These are phyloP conservation scores for Heliocidaris tuberculata DNA, from an alignment of 35 echinoderm and acorn worm species.

Conservation along the genomic window DNA sequence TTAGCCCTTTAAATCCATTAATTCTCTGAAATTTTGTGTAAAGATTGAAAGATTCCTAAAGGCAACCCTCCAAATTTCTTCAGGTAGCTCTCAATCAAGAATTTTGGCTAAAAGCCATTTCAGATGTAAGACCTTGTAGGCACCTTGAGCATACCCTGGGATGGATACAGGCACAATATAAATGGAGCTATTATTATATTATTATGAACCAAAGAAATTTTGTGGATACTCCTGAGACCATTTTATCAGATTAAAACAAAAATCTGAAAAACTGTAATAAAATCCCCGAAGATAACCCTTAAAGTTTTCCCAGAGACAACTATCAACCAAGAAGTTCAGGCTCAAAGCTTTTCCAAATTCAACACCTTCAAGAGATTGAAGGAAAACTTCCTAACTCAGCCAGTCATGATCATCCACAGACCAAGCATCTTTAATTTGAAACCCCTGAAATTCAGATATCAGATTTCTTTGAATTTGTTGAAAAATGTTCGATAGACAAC, in stretches of 20 bases:
- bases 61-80: too few relatives aligned
- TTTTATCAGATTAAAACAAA: too few relatives aligned
- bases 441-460: too few relatives aligned
- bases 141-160: too few relatives aligned
- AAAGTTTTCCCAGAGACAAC: constrained; percentile 3
- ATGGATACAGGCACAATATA: too few relatives aligned
- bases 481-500: too few relatives aligned
- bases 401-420: too few relatives aligned
- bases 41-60: neutral
- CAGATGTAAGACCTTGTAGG: constrained; percentile 56
- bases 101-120: constrained; percentile 69
- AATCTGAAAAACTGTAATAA: neutral
- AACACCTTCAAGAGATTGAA: too few relatives aligned
- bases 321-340: constrained; percentile 74
- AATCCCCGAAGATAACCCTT: neutral
- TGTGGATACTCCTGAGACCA: neutral
- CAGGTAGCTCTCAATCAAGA: constrained; percentile 64
- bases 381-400: too few relatives aligned
- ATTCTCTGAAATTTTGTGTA: neutral
- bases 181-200: too few relatives aligned
- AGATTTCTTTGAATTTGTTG: too few relatives aligned
- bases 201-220: neutral
- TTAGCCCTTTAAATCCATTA: neutral
- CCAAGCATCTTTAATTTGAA: too few relatives aligned
- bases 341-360: constrained; percentile 53